Percentiles rank a stretch among this genome's conserved stretches.
phyloP scores from a whole-genome alignment of 2,113 vertebrate species.

The Scomber japonicus region DNA sequence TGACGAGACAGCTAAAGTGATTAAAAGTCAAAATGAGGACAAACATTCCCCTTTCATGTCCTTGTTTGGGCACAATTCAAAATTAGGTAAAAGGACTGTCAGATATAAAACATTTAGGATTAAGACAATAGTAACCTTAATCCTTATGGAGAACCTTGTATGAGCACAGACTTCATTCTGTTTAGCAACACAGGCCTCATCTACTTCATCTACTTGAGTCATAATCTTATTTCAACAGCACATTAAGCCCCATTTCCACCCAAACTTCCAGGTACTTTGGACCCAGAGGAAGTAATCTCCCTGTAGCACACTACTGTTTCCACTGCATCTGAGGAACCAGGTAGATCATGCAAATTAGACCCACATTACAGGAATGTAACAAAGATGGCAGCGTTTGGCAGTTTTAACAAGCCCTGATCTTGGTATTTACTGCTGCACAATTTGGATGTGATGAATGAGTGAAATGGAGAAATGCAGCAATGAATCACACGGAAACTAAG shows the following conservation, averaged over 20 bases:
- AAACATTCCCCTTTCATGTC: constrained; percentile 10
- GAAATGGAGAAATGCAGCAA: too few relatives aligned
- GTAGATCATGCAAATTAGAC: too few relatives aligned
- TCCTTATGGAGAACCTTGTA: not conserved
- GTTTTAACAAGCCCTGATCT: too few relatives aligned
- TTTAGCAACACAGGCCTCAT: constrained; percentile 15
- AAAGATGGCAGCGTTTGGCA: too few relatives aligned
- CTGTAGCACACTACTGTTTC: too few relatives aligned
- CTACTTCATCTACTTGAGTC: not conserved
- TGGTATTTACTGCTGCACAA: too few relatives aligned
- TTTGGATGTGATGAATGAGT: too few relatives aligned
- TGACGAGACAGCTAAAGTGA: not conserved
- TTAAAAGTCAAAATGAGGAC: constrained; percentile 27
- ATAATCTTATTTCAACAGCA: constrained; percentile 9
- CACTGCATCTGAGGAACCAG: too few relatives aligned
- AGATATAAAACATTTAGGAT: constrained; percentile 13
- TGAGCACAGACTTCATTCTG: not conserved
- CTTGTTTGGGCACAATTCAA: constrained; percentile 11
- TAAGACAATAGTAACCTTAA: constrained; percentile 28
- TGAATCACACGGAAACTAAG: too few relatives aligned
- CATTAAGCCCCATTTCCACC: not conserved
- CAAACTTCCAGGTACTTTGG: too few relatives aligned
- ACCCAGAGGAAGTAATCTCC: too few relatives aligned
- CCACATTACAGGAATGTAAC: too few relatives aligned
- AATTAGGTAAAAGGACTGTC: not conserved